These are phyloP conservation scores for Bombyx huttoni DNA, from an alignment of 2,888 invertebrate species.

Conservation along the genomic window DNA sequence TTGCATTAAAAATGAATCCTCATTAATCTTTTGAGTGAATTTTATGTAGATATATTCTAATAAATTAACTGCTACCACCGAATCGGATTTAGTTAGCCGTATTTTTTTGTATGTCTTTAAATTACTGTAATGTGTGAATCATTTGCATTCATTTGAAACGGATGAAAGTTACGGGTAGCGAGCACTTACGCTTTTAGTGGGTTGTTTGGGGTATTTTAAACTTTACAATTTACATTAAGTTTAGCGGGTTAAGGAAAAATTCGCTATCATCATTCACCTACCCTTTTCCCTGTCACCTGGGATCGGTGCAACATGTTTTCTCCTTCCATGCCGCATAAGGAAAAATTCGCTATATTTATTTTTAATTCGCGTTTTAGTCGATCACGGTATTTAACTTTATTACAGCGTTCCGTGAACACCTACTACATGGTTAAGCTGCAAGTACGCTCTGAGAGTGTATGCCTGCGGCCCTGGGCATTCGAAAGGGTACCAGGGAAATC, in stretches of 20 bases:
- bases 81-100: constrained; percentile 3
- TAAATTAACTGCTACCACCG: constrained; percentile 6
- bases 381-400: neutral
- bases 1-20: too few species aligned
- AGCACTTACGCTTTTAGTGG: too few species aligned
- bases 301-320: too few species aligned
- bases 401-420: constrained; percentile 77
- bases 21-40: constrained; percentile 12
- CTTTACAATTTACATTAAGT: too few species aligned
- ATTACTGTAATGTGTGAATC: neutral
- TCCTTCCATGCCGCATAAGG: too few species aligned
- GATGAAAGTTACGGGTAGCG: too few species aligned
- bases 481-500: constrained; percentile 94
- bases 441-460: constrained; percentile 92
- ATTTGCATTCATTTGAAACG: neutral
- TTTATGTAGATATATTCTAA: constrained; percentile 16
- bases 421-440: constrained; percentile 96
- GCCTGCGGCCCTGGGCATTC: constrained; percentile 92
- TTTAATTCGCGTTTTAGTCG: too few species aligned
- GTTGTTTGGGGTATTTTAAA: too few species aligned
- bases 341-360: too few species aligned
- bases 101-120: constrained; percentile 3
- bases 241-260: too few species aligned
- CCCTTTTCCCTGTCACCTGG: too few species aligned
- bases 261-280: too few species aligned